Base-by-base conservation (phyloP, 2,797 vertebrate genomes). In the Lates japonicus region DNA sequence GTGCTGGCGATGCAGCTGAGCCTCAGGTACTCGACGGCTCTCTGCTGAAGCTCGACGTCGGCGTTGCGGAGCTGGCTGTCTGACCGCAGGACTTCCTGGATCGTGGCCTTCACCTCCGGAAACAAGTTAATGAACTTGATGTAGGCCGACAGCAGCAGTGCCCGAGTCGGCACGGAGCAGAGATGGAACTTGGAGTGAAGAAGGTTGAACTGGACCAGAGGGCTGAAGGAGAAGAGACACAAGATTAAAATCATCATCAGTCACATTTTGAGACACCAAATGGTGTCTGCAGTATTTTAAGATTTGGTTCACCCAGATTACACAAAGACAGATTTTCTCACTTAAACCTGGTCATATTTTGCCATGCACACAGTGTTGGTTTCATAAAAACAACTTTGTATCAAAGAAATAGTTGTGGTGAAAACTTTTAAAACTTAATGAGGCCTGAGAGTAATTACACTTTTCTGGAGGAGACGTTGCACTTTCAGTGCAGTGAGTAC, bases 41-140 rank as follows among this genome's bases (percentile, higher is more conserved):
- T 95, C 94, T 98, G 97, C 94, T 98, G 97, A 3, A 98, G 96
- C 93, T 98, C 97, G 85, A 98, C 97, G 0, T 98, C 97, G 0
- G 97, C 96, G 2, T 98, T 98, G 77, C 97, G 96, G 74, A 98
- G 96, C 94, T 98, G 97, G 90, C 97, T 97, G 94, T 97, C 97
- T 0, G 96, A 97, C 66, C 97, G 96, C 85, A 98, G 95, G 44
- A 98, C 97, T 0, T 97, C 97, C 89, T 98, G 97, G 90, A 98
- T 98, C 37, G 97, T 98, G 88, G 93, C 82, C 94, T 98, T 98
- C 78, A 97, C 96, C 89, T 98, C 97, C 0, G 97, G 97, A 90
- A 98, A 98, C 90, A 98, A 91, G 93, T 98, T 98, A 85, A 98
- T 98, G 92, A 98, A 98, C 91, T 98, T 98, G 92, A 98, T 98